Evolutionary conservation across 2,888 invertebrate species (phyloP).

Genomic region (Pterostichus madidus): DNA sequence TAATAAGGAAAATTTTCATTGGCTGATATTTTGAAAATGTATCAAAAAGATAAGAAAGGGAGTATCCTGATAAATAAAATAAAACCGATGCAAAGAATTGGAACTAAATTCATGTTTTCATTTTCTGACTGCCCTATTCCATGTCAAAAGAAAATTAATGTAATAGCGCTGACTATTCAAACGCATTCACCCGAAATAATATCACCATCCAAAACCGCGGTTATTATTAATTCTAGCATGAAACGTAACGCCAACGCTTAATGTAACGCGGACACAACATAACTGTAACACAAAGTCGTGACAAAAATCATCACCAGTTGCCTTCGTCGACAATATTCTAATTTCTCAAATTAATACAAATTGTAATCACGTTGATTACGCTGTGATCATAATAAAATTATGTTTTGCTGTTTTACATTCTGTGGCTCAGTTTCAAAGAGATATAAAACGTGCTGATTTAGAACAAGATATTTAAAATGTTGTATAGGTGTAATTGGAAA

Average conservation of each 20-base stretch:
- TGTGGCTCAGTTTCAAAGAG: too few species aligned
- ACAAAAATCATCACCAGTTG: constrained; percentile 3
- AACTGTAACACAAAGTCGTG: not conserved
- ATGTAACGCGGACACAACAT: not conserved
- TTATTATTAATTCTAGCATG: constrained; percentile 7
- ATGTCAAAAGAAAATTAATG: too few species aligned
- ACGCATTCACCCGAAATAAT: constrained; percentile 16
- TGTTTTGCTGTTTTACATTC: not conserved
- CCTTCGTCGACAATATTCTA: constrained; percentile 2
- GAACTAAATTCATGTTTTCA: too few species aligned
- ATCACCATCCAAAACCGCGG: not conserved
- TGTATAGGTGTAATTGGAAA: too few species aligned
- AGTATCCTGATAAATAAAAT: too few species aligned
- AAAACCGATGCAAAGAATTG: too few species aligned
- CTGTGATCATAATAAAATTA: constrained; percentile 13
- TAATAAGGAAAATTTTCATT: too few species aligned
- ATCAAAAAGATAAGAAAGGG: too few species aligned
- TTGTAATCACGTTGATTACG: constrained; percentile 34
- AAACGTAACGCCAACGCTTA: not conserved
- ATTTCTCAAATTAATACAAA: constrained; percentile 36
- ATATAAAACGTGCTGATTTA: too few species aligned
- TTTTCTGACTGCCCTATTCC: too few species aligned
- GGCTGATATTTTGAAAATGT: too few species aligned
- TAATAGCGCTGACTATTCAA: not conserved
- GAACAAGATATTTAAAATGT: too few species aligned